Base-by-base conservation (phyloP, 2,113 vertebrate species). In the Upupa epops region DNA sequence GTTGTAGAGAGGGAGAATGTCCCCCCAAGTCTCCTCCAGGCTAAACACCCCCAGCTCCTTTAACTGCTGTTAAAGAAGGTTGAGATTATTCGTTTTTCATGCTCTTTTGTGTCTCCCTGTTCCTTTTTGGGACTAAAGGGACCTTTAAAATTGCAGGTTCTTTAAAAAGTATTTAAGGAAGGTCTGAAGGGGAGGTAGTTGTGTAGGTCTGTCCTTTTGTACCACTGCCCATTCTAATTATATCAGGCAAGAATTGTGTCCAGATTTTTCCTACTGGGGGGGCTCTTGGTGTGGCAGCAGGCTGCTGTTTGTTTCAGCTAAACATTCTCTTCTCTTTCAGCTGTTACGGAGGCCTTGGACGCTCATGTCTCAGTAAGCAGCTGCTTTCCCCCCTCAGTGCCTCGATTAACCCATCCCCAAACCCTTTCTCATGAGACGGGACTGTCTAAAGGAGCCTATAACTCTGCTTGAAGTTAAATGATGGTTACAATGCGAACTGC, bases 301-400 rank as follows among this genome's bases (percentile, higher is more conserved):
- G 11, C 17, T 42, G 26, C 56, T 81, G 42, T 65, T 70, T 17
- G 2, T 78, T 90, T 54, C 76, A 96, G 24, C 49, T 54, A 65
- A 37, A 25, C 5, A 22, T 59, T 90, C 12, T 93, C 64, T 97
- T 95, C 58, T 82, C 71, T 97, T 94, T 85, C 97, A 99, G 98
- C 96, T 99, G 98, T 83, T 99, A 98, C 0, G 98, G 98, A 89
- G 98, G 98, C 86, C 96, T 99, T 3, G 98, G 98, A 70, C 98
- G 98, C 65, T 99, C 98, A 0, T 98, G 97, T 90, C 96, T 99
- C n/a, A 97, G 98, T 98, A 98, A 97, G 98, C 77, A 89, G 78
- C 8, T 70, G n/a, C 8, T 51, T 54, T 71, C 58, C 54, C 88
- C 36, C 58, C 86, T 87, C 65, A 6, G 1, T 77, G 31, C 90